A percentile compares a stretch with the other conserved stretches of the same genome.
These are phyloP conservation scores for Gryllus longicercus DNA, from an alignment of 2,888 invertebrate species.

Conservation along the genomic window DNA sequence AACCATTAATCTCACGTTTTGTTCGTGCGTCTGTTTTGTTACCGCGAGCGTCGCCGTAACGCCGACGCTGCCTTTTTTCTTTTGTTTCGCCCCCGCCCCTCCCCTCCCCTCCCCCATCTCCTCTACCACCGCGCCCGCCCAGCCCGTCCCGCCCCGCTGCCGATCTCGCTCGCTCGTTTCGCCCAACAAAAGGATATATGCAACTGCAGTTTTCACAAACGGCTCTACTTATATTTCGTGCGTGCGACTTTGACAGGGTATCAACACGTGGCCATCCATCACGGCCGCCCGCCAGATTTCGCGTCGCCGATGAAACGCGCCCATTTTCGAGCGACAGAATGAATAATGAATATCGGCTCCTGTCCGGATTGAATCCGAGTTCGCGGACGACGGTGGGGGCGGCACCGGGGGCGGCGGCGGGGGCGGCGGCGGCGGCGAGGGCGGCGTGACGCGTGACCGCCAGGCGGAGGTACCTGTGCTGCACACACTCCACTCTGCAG, in stretches of 20 bases:
- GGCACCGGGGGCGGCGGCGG: too few species aligned
- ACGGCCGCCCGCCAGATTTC: background rate
- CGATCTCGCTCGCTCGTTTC: background rate
- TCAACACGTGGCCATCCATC: slow-evolving; percentile 1
- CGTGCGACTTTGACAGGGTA: slow-evolving; percentile 17
- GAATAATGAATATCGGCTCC: slow-evolving; percentile 9
- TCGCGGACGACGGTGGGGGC: background rate
- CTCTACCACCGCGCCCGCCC: background rate
- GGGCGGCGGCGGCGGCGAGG: background rate
- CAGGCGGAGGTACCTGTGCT: too few species aligned
- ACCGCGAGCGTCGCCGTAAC: slow-evolving; percentile 17
- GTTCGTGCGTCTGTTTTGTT: background rate
- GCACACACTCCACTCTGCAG: too few species aligned
- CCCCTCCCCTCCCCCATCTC: background rate
- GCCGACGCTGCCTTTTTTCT: background rate
- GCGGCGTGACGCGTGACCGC: too few species aligned
- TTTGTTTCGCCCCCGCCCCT: background rate
- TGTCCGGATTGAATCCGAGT: background rate
- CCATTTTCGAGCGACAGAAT: slow-evolving; percentile 8
- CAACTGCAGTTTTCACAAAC: background rate
- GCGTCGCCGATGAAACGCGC: background rate
- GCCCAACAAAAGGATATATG: background rate
- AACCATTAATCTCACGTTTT: slow-evolving; percentile 11
- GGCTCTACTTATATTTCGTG: background rate
- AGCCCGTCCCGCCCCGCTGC: background rate